Evolutionary conservation across 2,113 vertebrate species (phyloP), one percentile per base, ranked within the genome.

Genomic region (Quiscalus mexicanus): DNA sequence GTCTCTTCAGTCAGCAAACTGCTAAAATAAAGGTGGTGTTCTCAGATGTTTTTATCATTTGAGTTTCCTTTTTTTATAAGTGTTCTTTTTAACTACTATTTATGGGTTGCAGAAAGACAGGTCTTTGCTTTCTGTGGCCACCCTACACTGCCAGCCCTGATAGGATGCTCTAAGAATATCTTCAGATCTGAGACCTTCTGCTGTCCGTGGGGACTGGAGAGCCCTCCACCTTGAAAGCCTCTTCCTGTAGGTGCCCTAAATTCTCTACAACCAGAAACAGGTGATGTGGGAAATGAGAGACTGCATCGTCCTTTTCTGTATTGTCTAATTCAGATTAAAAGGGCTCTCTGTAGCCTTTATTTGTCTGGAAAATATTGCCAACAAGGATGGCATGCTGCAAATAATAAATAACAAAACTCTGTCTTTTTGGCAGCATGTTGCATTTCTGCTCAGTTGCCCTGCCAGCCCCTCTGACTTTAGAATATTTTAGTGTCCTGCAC

Each of bases 401-500:
- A 96, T 94, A 92, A 70, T 93, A 95, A 92, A 89, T 80, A 95
- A 71, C 60, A 91, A 64, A 94, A 86, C 47, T 94, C 78, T 0
- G 0, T 77, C 68, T 90, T 92, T 94, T 90, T 95, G 91, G 86
- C 62, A 91, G 87, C 56, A 56, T 82, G 80, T 78, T 97, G 84
- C 77, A 37, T 84, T 95, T 93, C 92, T 96, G 64, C 64, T 86
- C 49, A 70, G 79, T 84, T 90, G 90, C 85, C 79, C 82, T 92
- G 85, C 82, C 83, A 78, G 76, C 71, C 71, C 52, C 68, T 96
- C 52, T 92, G 92, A 90, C 96, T 96, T 92, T 33, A 95, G 89
- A 95, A 92, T 94, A 94, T 94, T 96, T 96, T 93, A 49, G 75
- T 94, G 92, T 95, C 85, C 88, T 97, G 95, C 88, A 92, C 90